Percentiles rank a stretch among this genome's conserved stretches.
Evolutionary conservation across 2,113 vertebrate species (phyloP).

Genomic region (Cyanoderma ruficeps): DNA sequence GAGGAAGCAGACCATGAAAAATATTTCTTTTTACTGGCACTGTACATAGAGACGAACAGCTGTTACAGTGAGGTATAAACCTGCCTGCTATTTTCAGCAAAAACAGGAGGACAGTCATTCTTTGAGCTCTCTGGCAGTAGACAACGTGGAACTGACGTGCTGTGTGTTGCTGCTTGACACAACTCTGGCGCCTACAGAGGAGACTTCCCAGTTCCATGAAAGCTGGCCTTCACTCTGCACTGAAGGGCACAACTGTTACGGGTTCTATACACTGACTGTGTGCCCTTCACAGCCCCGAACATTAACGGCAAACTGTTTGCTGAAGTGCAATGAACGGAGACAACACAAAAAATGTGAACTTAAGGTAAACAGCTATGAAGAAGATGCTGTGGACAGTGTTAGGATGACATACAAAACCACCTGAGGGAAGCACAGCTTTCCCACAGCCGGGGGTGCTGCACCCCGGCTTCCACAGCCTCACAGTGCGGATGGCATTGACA

Average conservation of each 20-base stretch:
- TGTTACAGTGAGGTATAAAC: constrained; percentile 29
- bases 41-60: constrained; percentile 42
- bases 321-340: background rate
- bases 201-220: background rate
- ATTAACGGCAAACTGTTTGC: background rate
- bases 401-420: accelerated
- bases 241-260: background rate
- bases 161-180: background rate
- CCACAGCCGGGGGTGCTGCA: background rate
- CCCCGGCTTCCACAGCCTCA: background rate
- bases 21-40: constrained; percentile 51
- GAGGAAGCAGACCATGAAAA: constrained; percentile 39
- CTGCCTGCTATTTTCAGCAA: constrained; percentile 39
- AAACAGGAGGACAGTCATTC: constrained; percentile 20
- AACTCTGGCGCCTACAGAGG: background rate
- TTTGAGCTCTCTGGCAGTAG: background rate
- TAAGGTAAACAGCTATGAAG: background rate
- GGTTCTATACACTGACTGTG: background rate
- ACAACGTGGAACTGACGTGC: background rate
- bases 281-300: background rate
- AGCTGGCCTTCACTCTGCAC: background rate
- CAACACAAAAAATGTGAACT: background rate
- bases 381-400: background rate
- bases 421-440: too few relatives aligned
- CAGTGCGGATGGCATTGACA: accelerated